These are phyloP conservation scores for Coenonympha arcania DNA, from an alignment of 2,888 invertebrate genomes.

Conservation along the genomic window DNA sequence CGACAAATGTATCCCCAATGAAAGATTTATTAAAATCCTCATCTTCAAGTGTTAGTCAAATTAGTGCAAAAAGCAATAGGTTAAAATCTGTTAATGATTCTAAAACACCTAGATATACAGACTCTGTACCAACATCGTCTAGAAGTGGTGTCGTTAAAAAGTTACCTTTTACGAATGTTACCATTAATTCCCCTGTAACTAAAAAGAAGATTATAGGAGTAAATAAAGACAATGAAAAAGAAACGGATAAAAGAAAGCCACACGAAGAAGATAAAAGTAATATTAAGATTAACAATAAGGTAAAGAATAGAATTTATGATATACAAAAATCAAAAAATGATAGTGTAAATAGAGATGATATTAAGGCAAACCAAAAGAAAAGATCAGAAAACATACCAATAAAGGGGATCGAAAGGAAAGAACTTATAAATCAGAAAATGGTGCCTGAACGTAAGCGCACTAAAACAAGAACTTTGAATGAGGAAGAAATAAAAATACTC, in stretches of 20 bases:
- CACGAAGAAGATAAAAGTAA: conserved; percentile 10
- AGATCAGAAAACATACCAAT: conserved; percentile 4
- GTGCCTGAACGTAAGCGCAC: conserved; percentile 43
- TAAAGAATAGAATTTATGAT: conserved; percentile 20
- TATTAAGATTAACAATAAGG: background rate
- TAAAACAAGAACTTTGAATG: conserved; percentile 62
- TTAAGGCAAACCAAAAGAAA: conserved; percentile 6
- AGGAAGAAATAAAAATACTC: conserved; percentile 58
- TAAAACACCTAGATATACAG: conserved; percentile 8
- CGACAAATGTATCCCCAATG: conserved; percentile 46
- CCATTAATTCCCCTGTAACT: conserved; percentile 52
- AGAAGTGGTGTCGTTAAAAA: conserved; percentile 32
- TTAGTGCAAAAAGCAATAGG: conserved; percentile 27
- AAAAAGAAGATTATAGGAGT: conserved; percentile 34
- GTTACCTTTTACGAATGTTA: conserved; percentile 43
- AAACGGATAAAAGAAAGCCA: too few species aligned
- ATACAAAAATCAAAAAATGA: conserved; percentile 16
- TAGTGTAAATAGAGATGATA: background rate
- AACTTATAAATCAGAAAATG: background rate
- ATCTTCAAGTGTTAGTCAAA: conserved; percentile 42
- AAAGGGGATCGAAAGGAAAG: background rate
- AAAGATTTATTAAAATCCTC: conserved; percentile 50
- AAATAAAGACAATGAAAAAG: background rate
- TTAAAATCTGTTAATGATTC: conserved; percentile 16
- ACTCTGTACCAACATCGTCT: too few species aligned